Evolutionary conservation across 2,888 invertebrate species (phyloP).

Genomic region (Gisinianus flammeolus): DNA sequence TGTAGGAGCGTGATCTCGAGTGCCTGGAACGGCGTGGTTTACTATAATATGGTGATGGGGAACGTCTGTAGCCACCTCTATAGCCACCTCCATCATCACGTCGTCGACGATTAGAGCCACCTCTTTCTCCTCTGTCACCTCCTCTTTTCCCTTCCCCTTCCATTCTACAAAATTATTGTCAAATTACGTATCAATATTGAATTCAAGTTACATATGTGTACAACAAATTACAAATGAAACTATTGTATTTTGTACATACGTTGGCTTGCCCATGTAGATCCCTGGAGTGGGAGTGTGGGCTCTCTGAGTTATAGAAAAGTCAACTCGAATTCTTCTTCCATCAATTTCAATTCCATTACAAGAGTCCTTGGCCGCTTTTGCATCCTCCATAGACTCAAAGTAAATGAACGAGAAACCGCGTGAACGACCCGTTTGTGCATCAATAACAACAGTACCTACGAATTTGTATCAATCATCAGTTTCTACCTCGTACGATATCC

Average conservation of each 20-base stretch:
- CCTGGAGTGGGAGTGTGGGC: constrained; percentile 98
- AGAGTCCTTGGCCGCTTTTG: constrained; percentile 89
- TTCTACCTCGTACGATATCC: background rate
- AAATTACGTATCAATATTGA: no score
- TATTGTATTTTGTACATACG: background rate
- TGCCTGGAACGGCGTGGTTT: background rate
- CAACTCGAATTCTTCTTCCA: constrained; percentile 89
- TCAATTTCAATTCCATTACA: constrained; percentile 94
- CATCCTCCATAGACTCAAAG: constrained; percentile 84
- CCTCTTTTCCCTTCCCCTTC: background rate
- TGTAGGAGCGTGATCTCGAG: background rate
- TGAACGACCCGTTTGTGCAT: constrained; percentile 80
- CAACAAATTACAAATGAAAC: background rate
- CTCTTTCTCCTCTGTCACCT: background rate
- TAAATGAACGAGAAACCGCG: constrained; percentile 98
- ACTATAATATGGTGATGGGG: background rate
- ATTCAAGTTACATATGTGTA: no score
- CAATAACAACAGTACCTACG: constrained; percentile 57
- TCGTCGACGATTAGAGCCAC: background rate
- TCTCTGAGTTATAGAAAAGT: constrained; percentile 91
- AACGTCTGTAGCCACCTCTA: background rate
- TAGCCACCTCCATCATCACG: background rate
- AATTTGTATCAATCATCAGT: no score
- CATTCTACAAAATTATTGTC: background rate
- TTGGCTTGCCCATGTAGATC: background rate